phyloP scores from a whole-genome alignment of 2,113 vertebrate genomes.

The Tachuris rubrigastra region DNA sequence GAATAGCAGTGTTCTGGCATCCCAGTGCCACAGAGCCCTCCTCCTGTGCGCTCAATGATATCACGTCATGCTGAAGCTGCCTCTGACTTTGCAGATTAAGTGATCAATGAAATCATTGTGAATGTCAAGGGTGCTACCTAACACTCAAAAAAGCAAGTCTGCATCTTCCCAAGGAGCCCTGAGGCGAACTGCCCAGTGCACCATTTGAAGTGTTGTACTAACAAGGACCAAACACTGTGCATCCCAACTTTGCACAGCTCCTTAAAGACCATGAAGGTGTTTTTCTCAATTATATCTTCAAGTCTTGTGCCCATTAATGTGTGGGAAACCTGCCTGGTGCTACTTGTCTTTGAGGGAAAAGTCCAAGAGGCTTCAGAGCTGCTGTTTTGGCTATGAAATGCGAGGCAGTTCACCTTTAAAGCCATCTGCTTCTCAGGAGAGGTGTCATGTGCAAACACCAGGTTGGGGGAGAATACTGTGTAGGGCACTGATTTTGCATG shows the following conservation, averaged over 20 bases:
- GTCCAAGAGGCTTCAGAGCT: not conserved
- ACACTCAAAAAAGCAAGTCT: not conserved
- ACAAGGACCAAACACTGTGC: not conserved
- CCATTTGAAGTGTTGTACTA: not conserved
- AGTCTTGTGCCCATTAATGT: not conserved
- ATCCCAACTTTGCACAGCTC: not conserved
- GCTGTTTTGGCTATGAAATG: not conserved
- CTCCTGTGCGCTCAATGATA: accelerated
- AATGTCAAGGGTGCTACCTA: not conserved
- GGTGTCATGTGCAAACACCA: not conserved
- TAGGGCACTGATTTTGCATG: not conserved
- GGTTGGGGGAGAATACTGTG: not conserved
- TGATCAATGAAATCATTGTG: not conserved
- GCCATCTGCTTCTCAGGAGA: not conserved
- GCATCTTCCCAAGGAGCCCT: not conserved
- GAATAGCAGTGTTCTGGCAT: not conserved
- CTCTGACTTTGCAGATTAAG: not conserved
- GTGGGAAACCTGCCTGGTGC: not conserved
- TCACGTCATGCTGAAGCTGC: not conserved
- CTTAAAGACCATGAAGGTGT: not conserved
- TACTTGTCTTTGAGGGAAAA: not conserved
- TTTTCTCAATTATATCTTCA: not conserved
- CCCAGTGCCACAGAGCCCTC: not conserved
- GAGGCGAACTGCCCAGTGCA: no score
- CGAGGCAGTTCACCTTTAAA: not conserved